phyloP scores from a whole-genome alignment of 2,888 invertebrate species.

The Heterodera filipjevi region DNA sequence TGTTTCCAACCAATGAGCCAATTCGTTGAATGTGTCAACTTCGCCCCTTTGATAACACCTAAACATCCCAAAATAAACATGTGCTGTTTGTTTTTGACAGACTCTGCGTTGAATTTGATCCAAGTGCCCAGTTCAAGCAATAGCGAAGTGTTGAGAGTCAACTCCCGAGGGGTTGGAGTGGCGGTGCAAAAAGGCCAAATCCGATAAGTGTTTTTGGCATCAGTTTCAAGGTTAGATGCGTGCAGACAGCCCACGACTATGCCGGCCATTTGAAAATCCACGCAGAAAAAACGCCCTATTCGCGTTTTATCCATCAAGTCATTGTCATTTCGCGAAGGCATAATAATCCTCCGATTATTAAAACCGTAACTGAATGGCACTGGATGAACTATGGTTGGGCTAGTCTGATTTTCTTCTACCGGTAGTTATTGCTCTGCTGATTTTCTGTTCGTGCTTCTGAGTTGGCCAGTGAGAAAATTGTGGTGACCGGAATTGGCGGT shows the following conservation, averaged over 20 bases:
- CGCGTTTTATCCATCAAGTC: neutral
- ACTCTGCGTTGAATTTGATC: neutral
- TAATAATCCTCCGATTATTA: neutral
- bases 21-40: neutral
- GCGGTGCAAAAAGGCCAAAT: conserved; percentile 12
- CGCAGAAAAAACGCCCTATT: neutral
- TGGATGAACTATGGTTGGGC: no score
- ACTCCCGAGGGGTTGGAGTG: neutral
- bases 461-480: neutral
- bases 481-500: conserved; percentile 6
- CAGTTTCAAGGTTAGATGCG: neutral
- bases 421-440: neutral
- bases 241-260: neutral
- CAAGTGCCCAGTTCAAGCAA: neutral
- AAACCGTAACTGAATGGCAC: no score
- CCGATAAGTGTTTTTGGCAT: neutral
- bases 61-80: neutral
- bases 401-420: neutral
- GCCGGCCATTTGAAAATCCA: conserved; percentile 9
- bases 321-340: neutral
- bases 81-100: neutral
- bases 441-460: conserved; percentile 8
- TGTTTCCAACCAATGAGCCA: neutral
- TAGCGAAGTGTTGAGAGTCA: neutral
- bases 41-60: neutral